These are phyloP conservation scores for Myrmecophaga tridactyla DNA, from an alignment of 2,113 vertebrate genomes.

Conservation along the genomic window DNA sequence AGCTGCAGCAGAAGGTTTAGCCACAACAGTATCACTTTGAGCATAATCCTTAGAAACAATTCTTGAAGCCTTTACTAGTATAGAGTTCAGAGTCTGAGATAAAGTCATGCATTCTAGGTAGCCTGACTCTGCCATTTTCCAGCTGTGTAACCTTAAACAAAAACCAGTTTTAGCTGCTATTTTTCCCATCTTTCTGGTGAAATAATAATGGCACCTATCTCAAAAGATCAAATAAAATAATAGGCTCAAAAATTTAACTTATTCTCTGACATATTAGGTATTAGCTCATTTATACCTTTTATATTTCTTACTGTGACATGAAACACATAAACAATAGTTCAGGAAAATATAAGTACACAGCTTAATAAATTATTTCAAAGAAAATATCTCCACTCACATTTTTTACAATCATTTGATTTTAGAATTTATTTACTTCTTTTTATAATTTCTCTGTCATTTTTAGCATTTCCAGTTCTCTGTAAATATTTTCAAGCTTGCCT, in stretches of 20 bases:
- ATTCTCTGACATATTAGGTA: background rate
- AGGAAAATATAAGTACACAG: background rate
- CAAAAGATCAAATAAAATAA: background rate
- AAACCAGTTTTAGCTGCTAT: background rate
- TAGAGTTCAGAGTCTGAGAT: background rate
- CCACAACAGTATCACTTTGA: background rate
- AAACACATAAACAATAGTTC: background rate
- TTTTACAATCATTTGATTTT: background rate
- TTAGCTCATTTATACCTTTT: background rate
- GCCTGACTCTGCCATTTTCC: background rate
- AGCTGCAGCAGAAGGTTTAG: background rate
- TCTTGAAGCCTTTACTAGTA: background rate
- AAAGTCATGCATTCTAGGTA: background rate
- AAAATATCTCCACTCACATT: background rate
- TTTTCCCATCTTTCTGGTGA: background rate
- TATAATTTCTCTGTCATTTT: background rate
- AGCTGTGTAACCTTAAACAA: background rate
- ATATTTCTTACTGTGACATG: background rate
- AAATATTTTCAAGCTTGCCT: conserved; percentile 20
- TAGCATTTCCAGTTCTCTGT: background rate
- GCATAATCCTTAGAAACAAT: background rate
- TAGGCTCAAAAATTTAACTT: conserved; percentile 17
- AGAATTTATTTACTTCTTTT: background rate
- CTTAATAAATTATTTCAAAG: conserved; percentile 21
- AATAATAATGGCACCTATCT: background rate